Evolutionary conservation across 2,888 invertebrate genomes (phyloP).

Genomic region (Drosophila putrida): DNA sequence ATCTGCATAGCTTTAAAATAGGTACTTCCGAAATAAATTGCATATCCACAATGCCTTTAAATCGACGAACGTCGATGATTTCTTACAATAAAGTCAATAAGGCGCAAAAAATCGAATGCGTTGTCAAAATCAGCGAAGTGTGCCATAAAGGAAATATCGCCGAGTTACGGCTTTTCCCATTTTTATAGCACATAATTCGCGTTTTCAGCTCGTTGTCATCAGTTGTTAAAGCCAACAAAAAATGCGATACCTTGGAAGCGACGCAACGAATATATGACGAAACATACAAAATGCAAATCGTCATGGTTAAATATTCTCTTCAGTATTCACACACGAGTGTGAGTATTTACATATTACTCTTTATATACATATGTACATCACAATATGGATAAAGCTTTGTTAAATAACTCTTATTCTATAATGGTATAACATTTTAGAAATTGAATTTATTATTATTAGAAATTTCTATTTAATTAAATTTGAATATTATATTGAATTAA

Average conservation of each 20-base stretch:
- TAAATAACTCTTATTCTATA: too few relatives aligned
- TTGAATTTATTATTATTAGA: too few relatives aligned
- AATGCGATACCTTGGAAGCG: constrained; percentile 18
- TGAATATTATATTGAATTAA: too few relatives aligned
- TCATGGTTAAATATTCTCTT: constrained; percentile 3
- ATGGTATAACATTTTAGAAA: too few relatives aligned
- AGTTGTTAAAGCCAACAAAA: constrained; percentile 45
- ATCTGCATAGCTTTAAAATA: constrained; percentile 1
- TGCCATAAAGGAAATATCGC: constrained; percentile 64
- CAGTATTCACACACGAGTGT: constrained; percentile 3
- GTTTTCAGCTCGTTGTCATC: constrained; percentile 35
- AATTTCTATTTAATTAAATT: too few relatives aligned
- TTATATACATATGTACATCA: too few relatives aligned
- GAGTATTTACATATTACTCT: too few relatives aligned
- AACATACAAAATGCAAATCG: constrained; percentile 21
- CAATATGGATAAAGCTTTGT: too few relatives aligned
- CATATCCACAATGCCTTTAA: constrained; percentile 16
- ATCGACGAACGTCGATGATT: constrained; percentile 27
- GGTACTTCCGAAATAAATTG: neutral
- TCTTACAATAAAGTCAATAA: constrained; percentile 74
- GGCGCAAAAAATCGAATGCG: constrained; percentile 63
- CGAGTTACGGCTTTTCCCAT: constrained; percentile 53
- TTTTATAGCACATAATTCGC: constrained; percentile 64
- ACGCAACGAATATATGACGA: constrained; percentile 4
- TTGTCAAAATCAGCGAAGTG: constrained; percentile 66